These are phyloP conservation scores for Aplochiton taeniatus DNA, from an alignment of 2,797 vertebrate species.

Conservation along the genomic window DNA sequence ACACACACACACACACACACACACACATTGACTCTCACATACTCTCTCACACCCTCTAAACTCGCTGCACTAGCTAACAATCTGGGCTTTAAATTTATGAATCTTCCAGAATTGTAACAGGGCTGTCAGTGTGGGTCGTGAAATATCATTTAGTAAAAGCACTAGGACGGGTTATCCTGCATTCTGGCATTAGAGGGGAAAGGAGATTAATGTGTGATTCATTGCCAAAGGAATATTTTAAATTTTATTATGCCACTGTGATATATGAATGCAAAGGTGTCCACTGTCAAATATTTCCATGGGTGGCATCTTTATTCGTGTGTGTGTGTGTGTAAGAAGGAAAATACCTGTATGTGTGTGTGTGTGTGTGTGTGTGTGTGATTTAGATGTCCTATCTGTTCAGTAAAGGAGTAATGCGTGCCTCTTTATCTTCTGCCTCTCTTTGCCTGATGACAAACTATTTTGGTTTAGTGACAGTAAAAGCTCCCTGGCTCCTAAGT, in stretches of 20 bases:
- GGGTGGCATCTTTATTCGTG: neutral
- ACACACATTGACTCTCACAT: too few relatives aligned
- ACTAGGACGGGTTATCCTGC: conserved; percentile 22
- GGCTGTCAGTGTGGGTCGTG: neutral
- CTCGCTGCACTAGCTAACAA: neutral
- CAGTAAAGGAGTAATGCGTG: conserved; percentile 32
- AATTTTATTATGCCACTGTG: conserved; percentile 52
- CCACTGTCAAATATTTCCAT: conserved; percentile 43
- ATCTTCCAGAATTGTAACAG: neutral
- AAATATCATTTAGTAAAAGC: conserved; percentile 25
- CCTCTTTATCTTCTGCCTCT: conserved; percentile 35
- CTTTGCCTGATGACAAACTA: conserved; percentile 36
- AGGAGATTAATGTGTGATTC: conserved; percentile 54
- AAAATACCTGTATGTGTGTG: too few relatives aligned
- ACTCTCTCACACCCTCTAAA: too few relatives aligned
- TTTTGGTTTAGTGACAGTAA: conserved; percentile 42
- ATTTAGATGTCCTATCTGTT: conserved; percentile 50
- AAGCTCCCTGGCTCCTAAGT: conserved; percentile 27
- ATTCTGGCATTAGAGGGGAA: conserved; percentile 29
- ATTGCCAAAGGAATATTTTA: conserved; percentile 41
- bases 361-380: conserved; percentile 35
- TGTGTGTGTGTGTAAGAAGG: too few relatives aligned
- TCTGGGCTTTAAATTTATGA: neutral
- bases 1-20: too few relatives aligned
- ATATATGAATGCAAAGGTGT: conserved; percentile 46